phyloP scores from a whole-genome alignment of 2,888 invertebrate genomes.

The Lingula anatina region DNA sequence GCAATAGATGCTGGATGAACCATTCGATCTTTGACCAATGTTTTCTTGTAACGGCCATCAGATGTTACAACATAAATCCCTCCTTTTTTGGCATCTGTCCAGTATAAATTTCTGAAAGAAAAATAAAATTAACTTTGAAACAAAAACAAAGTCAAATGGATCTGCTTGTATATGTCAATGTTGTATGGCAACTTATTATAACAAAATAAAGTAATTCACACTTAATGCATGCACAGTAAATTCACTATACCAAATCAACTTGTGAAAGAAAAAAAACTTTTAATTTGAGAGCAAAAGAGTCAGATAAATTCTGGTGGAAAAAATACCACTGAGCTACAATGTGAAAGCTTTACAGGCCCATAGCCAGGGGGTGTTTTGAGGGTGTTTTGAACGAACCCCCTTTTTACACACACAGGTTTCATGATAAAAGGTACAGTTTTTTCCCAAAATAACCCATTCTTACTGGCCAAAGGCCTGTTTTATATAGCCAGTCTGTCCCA shows the following conservation, averaged over 20 bases:
- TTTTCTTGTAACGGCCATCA: conserved; percentile 51
- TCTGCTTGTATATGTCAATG: background rate
- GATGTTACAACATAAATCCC: conserved; percentile 40
- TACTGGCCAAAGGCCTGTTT: too few relatives aligned
- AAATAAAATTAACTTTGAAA: background rate
- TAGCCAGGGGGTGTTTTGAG: background rate
- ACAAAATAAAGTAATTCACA: too few relatives aligned
- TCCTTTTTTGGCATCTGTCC: conserved; percentile 69
- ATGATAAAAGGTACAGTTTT: too few relatives aligned
- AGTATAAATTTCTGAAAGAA: conserved; percentile 75
- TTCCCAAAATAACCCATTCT: too few relatives aligned
- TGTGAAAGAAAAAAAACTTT: too few relatives aligned
- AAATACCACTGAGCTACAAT: background rate
- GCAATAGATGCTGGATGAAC: conserved; percentile 85
- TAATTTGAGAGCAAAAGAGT: background rate
- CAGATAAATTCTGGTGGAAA: background rate
- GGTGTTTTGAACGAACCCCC: background rate
- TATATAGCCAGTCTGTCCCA: too few relatives aligned
- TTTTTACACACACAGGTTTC: background rate
- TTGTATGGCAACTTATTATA: too few relatives aligned
- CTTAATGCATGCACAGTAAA: too few relatives aligned
- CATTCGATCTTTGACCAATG: conserved; percentile 77
- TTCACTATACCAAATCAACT: too few relatives aligned
- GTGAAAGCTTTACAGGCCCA: background rate
- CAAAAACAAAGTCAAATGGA: background rate